A percentile compares a stretch with the other conserved stretches of the same genome.
These are phyloP conservation scores for Solen grandis DNA, from an alignment of 1,140 invertebrate species.

Conservation along the genomic window DNA sequence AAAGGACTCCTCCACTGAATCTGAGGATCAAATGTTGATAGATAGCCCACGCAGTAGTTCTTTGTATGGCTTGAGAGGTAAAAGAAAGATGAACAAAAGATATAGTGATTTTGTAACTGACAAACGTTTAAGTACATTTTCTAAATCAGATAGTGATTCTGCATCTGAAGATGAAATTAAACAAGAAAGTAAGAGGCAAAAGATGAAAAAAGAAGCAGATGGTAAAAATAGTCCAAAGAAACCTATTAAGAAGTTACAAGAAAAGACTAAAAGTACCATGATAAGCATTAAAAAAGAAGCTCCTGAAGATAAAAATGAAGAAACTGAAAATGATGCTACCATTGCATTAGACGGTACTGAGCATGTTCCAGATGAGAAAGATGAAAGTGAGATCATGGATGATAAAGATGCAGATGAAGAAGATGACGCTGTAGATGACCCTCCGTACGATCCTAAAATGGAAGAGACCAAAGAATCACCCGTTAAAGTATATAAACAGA, in stretches of 20 bases:
- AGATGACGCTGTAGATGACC: background rate
- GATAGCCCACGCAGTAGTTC: background rate
- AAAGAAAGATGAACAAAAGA: background rate
- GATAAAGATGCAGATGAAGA: constrained; percentile 4
- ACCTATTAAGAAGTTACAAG: background rate
- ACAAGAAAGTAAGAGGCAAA: background rate
- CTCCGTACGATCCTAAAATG: no score
- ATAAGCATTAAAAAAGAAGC: background rate
- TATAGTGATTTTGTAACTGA: background rate
- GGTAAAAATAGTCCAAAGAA: background rate
- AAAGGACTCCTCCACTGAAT: no score
- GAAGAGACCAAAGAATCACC: no score
- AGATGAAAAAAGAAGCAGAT: background rate
- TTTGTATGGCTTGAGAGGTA: background rate
- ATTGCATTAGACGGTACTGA: background rate
- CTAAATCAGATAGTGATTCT: background rate
- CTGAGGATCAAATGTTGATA: no score
- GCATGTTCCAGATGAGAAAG: background rate
- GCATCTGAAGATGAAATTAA: background rate
- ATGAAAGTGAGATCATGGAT: background rate
- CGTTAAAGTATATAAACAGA: no score
- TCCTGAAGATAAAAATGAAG: background rate
- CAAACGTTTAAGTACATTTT: background rate
- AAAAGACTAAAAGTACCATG: background rate
- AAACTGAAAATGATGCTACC: no score